Evolutionary conservation across 2,797 vertebrate species (phyloP).

Genomic region (Etheostoma perlongum): DNA sequence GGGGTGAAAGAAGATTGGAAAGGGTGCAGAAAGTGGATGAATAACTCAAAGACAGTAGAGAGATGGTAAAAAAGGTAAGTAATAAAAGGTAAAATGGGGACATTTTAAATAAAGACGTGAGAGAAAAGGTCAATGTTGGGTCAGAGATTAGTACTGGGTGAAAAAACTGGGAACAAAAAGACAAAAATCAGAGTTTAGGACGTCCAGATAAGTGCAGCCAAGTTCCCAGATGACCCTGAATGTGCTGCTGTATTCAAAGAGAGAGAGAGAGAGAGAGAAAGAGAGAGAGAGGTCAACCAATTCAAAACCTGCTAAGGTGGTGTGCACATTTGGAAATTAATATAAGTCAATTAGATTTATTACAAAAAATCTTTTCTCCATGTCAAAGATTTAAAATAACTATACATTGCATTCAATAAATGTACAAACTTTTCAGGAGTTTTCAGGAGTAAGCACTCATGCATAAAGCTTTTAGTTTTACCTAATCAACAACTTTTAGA

Average conservation of each 20-base stretch:
- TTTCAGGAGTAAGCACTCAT: too few species aligned
- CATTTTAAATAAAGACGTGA: not conserved
- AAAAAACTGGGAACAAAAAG: not conserved
- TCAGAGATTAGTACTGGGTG: not conserved
- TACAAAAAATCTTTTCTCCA: not conserved
- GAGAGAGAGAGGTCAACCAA: not conserved
- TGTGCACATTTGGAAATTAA: not conserved
- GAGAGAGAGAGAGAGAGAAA: not conserved
- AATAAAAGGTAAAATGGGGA: not conserved
- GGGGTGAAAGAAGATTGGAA: not conserved
- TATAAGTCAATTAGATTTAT: not conserved
- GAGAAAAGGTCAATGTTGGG: not conserved
- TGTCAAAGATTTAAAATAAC: too few species aligned
- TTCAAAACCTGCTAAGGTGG: not conserved
- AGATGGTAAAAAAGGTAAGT: not conserved
- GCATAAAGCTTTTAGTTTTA: too few species aligned
- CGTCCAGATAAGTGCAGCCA: not conserved
- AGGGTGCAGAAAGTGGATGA: not conserved
- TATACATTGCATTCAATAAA: too few species aligned
- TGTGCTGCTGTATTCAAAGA: not conserved
- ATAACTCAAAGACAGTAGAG: not conserved
- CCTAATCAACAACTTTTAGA: too few species aligned
- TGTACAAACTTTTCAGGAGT: too few species aligned
- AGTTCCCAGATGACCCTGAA: conserved; percentile 7
- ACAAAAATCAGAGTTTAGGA: not conserved